Base-by-base conservation (phyloP, 2,888 invertebrate genomes). In the Caenorhabditis doughertyi region DNA sequence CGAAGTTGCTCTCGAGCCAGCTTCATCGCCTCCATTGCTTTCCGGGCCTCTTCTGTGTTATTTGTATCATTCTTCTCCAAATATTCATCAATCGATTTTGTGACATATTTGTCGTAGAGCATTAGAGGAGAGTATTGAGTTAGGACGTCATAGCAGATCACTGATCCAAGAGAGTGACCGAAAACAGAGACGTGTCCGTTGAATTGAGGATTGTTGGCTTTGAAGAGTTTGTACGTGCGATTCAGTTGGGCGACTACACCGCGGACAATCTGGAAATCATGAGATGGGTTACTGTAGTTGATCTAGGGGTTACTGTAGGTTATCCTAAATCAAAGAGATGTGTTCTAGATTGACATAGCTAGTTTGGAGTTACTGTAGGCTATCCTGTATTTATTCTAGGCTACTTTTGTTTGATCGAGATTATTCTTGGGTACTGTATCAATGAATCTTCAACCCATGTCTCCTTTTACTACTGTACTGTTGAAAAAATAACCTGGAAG, bases 131-230 rank as follows among this genome's bases (percentile, higher is more conserved):
- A 92, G 93, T 94, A 93, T 39, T 94, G 94, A 39, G 94, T 95
- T 56, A 95, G 93, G 82, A 95, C 94, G 90, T 95, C 95, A 53
- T 86, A 88, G 56, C 76, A 70, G 44, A 88, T 88, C 4, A 95
- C 95, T 90, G 94, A 94, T 77, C 95, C 95, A n/a, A 95, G 92
- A 4, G 95, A 95, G 92, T 95, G 95, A 32, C 94, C 95, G 71
- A 95, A 92, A 42, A 95, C 93, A 35, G 95, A 95, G 68, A 94
- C 94, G 91, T 94, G 94, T 42, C 95, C 95, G 58, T 93, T 93
- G 93, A 94, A 95, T 86, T 93, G 93, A 5, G 95, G 95, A 92
- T 95, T 94, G 80, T 94, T 93, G 84, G 93, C 93, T 81, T 94
- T 93, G 90, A 95, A 95, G 93, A 94, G 94, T 62, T 93, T 93